phyloP scores from a whole-genome alignment of 2,797 vertebrate genomes.

The Tinamus major region DNA sequence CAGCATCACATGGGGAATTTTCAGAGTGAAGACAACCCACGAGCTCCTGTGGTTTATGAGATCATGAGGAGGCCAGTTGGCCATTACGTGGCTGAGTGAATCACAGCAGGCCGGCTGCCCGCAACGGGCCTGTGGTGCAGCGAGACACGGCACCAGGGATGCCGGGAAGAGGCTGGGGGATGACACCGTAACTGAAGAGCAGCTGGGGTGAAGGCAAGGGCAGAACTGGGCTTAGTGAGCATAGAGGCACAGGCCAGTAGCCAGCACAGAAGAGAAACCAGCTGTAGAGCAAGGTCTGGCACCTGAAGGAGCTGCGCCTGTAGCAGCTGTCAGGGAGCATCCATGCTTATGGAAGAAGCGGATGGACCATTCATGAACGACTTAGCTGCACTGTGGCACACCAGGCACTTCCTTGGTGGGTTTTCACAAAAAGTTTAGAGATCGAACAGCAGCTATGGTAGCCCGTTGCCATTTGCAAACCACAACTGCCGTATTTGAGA shows the following conservation, averaged over 20 bases:
- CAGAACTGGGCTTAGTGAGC: neutral
- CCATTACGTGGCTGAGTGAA: fast-evolving
- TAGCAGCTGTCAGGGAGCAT: neutral
- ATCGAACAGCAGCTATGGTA: fast-evolving
- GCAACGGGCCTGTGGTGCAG: fast-evolving
- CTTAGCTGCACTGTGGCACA: fast-evolving
- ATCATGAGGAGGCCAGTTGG: neutral
- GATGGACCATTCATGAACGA: fast-evolving
- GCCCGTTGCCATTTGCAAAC: fast-evolving
- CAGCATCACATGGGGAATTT: neutral
- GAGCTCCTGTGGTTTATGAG: neutral
- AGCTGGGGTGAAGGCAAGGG: neutral
- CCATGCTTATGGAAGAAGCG: fast-evolving
- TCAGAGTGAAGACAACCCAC: neutral
- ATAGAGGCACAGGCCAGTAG: fast-evolving
- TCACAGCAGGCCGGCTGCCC: neutral
- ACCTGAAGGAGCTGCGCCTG: neutral
- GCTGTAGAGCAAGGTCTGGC: neutral
- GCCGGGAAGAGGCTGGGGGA: fast-evolving
- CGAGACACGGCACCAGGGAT: fast-evolving
- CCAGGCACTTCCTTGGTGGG: neutral
- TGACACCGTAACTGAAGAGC: fast-evolving
- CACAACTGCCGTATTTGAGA: neutral
- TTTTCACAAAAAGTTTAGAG: neutral
- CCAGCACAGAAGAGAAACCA: neutral